Conservation (phyloP, 2,797 vertebrate genomes). For the Hyperoplus immaculatus region DNA sequence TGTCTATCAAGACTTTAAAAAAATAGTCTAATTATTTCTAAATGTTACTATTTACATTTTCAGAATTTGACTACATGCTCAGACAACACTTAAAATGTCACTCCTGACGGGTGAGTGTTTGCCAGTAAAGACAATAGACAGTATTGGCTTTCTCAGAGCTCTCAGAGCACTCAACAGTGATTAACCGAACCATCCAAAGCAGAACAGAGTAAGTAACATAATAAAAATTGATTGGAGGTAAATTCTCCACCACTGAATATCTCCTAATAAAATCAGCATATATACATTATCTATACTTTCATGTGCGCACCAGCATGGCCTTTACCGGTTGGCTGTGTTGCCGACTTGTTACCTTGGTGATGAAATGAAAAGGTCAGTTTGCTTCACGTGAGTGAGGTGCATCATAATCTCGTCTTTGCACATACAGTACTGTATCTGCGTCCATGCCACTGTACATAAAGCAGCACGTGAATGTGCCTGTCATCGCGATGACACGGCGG, state of each 20-base stretch:
- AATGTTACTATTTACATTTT: background rate
- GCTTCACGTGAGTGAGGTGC: conserved; percentile 17
- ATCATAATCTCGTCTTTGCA: conserved; percentile 28
- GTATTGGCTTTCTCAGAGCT: conserved; percentile 69
- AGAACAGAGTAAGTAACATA: conserved; percentile 55
- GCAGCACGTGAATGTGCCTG: conserved; percentile 25
- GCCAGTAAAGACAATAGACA: conserved; percentile 54
- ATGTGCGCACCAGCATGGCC: conserved; percentile 13
- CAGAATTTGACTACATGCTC: background rate
- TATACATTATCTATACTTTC: conserved; percentile 56
- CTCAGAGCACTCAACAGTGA: conserved; percentile 74
- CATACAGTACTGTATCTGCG: background rate
- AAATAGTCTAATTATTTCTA: background rate
- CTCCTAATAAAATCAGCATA: conserved; percentile 66
- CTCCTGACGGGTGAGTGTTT: conserved; percentile 50
- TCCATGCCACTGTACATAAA: conserved; percentile 35
- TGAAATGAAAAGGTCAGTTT: conserved; percentile 70
- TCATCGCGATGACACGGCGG: conserved; percentile 38
- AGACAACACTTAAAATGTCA: conserved; percentile 48
- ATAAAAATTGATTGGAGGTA: conserved; percentile 76
- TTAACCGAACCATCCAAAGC: conserved; percentile 58
- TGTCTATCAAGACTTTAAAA: conserved; percentile 11
- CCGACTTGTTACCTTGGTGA: conserved; percentile 80
- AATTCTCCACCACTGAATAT: conserved; percentile 47
- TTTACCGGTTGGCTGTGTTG: conserved; percentile 46